phyloP scores from a whole-genome alignment of 2,113 vertebrate genomes.

The Strigops habroptila region DNA sequence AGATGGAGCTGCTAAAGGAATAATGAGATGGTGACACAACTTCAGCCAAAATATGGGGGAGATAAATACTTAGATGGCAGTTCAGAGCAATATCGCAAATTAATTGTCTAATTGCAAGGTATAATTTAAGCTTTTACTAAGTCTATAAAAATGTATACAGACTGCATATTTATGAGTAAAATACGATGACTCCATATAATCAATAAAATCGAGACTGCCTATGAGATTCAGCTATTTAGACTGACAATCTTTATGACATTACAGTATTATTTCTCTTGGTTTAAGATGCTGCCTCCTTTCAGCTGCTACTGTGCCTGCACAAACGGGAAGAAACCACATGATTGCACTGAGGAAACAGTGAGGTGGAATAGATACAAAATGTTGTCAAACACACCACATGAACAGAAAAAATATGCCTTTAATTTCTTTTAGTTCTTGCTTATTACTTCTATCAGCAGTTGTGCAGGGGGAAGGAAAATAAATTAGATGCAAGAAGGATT shows the following conservation, averaged over 20 bases:
- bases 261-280: not conserved
- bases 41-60: not conserved
- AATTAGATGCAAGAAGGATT: not conserved
- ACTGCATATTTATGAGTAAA: not conserved
- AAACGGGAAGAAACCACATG: constrained; percentile 31
- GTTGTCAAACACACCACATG: constrained; percentile 7
- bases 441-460: constrained; percentile 20
- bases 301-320: not conserved
- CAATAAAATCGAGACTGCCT: not conserved
- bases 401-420: constrained; percentile 41
- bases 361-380: constrained; percentile 9
- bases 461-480: not conserved
- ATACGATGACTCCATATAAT: not conserved
- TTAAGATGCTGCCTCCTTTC: constrained; percentile 30
- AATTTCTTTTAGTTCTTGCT: constrained; percentile 39
- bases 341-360: constrained; percentile 22
- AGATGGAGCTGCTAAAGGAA: not conserved
- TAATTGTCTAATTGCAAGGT: constrained; percentile 1
- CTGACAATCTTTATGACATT: not conserved
- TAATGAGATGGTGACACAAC: not conserved
- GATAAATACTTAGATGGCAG: not conserved
- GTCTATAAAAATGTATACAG: not conserved
- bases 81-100: not conserved
- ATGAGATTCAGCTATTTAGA: not conserved
- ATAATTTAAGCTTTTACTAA: constrained; percentile 22